Percentiles rank a stretch among this genome's conserved stretches.
These are phyloP conservation scores for Zaprionus nigranus DNA, from an alignment of 1,140 invertebrate genomes.

Conservation along the genomic window DNA sequence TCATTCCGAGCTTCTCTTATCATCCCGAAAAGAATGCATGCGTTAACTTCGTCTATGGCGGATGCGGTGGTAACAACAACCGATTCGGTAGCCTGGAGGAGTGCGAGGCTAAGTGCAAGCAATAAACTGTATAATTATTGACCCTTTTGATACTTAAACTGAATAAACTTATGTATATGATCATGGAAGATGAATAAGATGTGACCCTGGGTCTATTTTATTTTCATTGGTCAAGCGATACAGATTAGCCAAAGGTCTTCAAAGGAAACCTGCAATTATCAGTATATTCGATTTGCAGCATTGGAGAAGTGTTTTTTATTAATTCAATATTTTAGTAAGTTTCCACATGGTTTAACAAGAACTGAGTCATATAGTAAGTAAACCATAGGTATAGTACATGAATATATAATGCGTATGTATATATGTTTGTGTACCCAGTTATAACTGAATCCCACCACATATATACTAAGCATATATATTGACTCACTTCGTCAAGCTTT, in stretches of 20 bases:
- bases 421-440: too few species aligned
- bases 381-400: background rate
- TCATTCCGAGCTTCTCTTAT: conserved; percentile 90
- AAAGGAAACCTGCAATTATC: background rate
- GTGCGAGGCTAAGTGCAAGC: conserved; percentile 60
- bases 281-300: background rate
- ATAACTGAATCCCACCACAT: too few species aligned
- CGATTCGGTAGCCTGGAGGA: conserved; percentile 86
- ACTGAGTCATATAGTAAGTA: background rate
- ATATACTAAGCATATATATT: background rate
- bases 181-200: background rate
- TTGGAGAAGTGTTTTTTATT: too few species aligned
- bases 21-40: conserved; percentile 89
- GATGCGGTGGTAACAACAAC: conserved; percentile 95
- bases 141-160: background rate
- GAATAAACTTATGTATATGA: conserved; percentile 15
- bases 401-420: background rate
- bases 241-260: background rate
- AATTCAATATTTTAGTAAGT: too few species aligned
- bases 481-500: background rate
- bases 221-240: background rate
- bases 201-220: background rate
- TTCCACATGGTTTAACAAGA: background rate
- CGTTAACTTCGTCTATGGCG: conserved; percentile 90
- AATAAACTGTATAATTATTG: background rate